Base-by-base conservation (phyloP, 1,140 invertebrate species). In the Tribolium castaneum region DNA sequence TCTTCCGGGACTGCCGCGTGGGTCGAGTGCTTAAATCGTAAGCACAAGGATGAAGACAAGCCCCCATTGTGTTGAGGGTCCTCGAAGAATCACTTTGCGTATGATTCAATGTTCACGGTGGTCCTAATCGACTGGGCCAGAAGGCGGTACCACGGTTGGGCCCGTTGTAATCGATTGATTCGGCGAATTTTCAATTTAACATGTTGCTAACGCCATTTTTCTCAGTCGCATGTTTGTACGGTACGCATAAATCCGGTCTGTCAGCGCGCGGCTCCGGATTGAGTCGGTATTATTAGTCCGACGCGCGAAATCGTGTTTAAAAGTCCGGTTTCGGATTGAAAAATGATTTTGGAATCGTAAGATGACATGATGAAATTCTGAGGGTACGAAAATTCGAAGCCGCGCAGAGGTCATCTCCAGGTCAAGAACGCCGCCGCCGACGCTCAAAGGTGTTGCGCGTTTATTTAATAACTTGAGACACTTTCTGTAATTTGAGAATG, bases 171-270 rank as follows among this genome's bases (percentile, higher is more conserved):
- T 78, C 70, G 77, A 78, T 74, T 78, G 77, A 59, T 78, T 75
- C 77, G 77, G 77, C 77, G 77, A 75, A 77, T 77, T 77, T 77
- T 77, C 76, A 77, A 77, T 77, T 77, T 77, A 77, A 76, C 74
- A 76, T 76, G 74, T 76, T 76, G 74, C 54, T 25, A 76, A 76
- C 34, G 74, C 74, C 45, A 76, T 76, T 76, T 76, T 66, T 76
- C 74, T 76, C 39, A 56, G 74, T 62, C 74, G 74, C 74, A 76
- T 76, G 74, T 76, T 76, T 76, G 74, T 76, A 76, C 59, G 45
- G 35, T 22, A 35, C 30, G 59, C 45, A 76, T 76, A 76, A 76
- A 76, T 76, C 25, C 59, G 54, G 59, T 35, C 59, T 34, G 59
- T 66, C 59, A 35, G 25, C 59, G 54, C 54, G 16, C 19, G 54